phyloP scores from a whole-genome alignment of 2,797 vertebrate species.

The Acomys russatus region DNA sequence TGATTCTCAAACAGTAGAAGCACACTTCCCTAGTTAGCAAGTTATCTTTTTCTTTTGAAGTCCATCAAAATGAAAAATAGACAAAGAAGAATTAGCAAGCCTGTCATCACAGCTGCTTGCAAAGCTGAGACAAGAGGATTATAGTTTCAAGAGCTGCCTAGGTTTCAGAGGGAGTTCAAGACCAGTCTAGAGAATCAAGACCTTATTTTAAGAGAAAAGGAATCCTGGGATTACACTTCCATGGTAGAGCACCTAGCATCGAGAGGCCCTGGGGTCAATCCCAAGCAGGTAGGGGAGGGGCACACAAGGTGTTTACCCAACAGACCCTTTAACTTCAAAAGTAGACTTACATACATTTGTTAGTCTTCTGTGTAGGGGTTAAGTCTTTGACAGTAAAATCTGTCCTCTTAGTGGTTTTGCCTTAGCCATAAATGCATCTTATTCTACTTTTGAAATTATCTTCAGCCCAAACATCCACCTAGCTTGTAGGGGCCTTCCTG shows the following conservation, averaged over 20 bases:
- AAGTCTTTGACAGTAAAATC: not conserved
- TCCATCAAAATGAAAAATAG: not conserved
- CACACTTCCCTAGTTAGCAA: not conserved
- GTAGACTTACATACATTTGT: not conserved
- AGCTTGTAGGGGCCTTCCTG: not conserved
- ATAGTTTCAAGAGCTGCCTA: not conserved
- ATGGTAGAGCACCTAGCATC: not conserved
- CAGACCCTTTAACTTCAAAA: not conserved
- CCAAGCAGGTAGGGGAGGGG: not conserved
- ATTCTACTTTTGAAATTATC: not conserved
- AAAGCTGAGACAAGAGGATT: not conserved
- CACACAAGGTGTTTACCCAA: not conserved
- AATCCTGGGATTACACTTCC: not conserved
- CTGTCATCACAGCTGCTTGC: not conserved
- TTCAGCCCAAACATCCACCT: not conserved
- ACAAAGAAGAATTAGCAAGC: not conserved
- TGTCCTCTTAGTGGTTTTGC: not conserved
- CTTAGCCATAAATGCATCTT: not conserved
- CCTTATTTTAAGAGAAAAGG: not conserved
- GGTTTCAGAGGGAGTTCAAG: not conserved
- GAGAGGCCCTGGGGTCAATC: not conserved
- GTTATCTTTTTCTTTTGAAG: not conserved
- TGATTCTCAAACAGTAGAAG: no score
- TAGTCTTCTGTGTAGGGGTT: no score
- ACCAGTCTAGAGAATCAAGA: not conserved